Base-by-base conservation (phyloP, 2,888 invertebrate genomes). In the Argyresthia goedartella region DNA sequence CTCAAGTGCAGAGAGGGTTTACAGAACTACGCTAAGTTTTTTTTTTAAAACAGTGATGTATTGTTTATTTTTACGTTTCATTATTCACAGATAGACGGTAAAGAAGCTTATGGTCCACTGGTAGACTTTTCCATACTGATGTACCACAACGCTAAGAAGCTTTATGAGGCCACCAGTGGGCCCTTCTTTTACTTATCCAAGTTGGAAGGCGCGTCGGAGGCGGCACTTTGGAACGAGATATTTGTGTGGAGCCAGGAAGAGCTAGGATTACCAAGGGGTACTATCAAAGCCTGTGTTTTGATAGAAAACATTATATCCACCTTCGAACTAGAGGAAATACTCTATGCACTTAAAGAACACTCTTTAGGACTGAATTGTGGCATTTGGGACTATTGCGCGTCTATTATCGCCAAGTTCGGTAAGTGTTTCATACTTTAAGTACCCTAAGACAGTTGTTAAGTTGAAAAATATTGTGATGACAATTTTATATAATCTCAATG, bases 171-270 rank as follows among this genome's bases (percentile, higher is more conserved):
- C 0, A 87, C 86, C 56, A 85, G 88, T 56, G 92, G 92, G 0
- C 92, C 92, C 3, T 91, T 87, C 64, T 92, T 92, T 68, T 93
- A 93, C 64, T 73, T 93, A n/a, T 91, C 92, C 0, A 93, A 92
- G 58, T 57, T 93, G 39, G 92, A 93, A 71, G 87, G 89, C 1
- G 82, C 89, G 1, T 72, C 77, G 0, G 93, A 93, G 69, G 92
- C 92, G 0, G 69, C 74, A 55, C 71, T 93, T 3, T 93, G 93
- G 93, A 90, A 92, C 59, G 88, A 91, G 8, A 90, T 92, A 58
- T 92, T 93, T 62, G 66, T 88, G 8, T 92, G 90, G 90, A 70
- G 89, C 1, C 90, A 91, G 65, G 67, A 74, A 0, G 73, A 81
- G 61, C 69, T 91, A 0, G 76, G 74, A 0, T 65, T 93, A 34